phyloP scores from a whole-genome alignment of 2,797 vertebrate genomes.

The Ibycter americanus region DNA sequence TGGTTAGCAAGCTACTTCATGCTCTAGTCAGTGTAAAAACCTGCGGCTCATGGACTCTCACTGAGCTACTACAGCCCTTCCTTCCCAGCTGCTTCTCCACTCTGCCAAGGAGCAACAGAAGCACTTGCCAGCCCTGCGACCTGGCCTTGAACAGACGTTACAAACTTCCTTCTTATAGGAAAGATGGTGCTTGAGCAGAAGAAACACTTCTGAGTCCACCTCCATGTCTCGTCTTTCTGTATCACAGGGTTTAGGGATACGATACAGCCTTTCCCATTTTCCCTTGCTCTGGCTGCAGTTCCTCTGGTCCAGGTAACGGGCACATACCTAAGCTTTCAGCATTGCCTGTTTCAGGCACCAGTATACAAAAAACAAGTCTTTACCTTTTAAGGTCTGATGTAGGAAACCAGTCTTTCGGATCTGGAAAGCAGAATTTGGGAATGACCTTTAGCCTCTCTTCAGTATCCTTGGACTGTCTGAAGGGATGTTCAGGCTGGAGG shows the following conservation, averaged over 20 bases:
- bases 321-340: not conserved
- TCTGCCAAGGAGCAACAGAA: not conserved
- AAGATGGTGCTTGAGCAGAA: not conserved
- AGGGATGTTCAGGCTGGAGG: constrained; percentile 88
- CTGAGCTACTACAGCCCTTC: not conserved
- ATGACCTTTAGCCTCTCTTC: constrained; percentile 96
- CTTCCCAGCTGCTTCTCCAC: not conserved
- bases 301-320: not conserved
- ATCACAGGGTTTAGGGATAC: not conserved
- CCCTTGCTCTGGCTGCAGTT: not conserved
- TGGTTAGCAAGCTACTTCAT: not conserved
- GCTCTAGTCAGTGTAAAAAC: not conserved
- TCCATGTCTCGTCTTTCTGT: not conserved
- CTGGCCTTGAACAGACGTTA: not conserved
- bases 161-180: not conserved
- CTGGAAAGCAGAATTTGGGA: constrained; percentile 97
- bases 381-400: constrained; percentile 89
- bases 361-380: not conserved
- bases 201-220: not conserved
- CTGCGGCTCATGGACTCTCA: not conserved
- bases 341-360: not conserved
- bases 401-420: constrained; percentile 90
- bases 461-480: constrained; percentile 88
- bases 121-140: not conserved
- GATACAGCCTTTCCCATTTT: not conserved